These are phyloP conservation scores for Leptestheria dahalacensis DNA, from an alignment of 1,140 invertebrate genomes.

Conservation along the genomic window DNA sequence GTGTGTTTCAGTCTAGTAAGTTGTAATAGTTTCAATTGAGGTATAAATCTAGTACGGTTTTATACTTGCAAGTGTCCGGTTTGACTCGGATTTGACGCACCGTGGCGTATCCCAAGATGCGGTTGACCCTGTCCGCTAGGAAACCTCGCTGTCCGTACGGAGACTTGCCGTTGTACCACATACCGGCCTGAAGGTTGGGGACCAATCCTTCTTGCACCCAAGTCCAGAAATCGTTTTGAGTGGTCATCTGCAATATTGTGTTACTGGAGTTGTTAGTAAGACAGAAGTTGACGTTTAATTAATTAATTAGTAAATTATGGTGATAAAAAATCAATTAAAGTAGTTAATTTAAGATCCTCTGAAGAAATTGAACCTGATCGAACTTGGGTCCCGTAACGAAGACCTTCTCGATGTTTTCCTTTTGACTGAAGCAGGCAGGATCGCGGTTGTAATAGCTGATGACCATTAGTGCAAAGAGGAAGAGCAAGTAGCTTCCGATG, in stretches of 20 bases:
- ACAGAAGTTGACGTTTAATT: no score
- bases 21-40: no score
- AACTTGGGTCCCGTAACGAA: conserved; percentile 26
- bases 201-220: conserved; percentile 32
- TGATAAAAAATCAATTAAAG: no score
- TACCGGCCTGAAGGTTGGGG: conserved; percentile 29
- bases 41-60: no score
- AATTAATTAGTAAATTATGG: no score
- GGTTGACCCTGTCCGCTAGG: conserved; percentile 34
- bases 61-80: conserved; percentile 18
- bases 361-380: conserved; percentile 17
- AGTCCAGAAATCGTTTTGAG: conserved; percentile 26
- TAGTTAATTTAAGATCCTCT: no score
- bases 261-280: conserved; percentile 1
- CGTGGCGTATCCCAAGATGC: conserved; percentile 38
- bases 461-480: conserved; percentile 35
- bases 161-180: conserved; percentile 34
- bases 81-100: conserved; percentile 33
- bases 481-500: conserved; percentile 33
- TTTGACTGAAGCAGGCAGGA: conserved; percentile 28
- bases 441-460: conserved; percentile 32
- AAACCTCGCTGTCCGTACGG: conserved; percentile 33
- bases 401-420: conserved; percentile 29
- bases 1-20: no score
- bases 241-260: conserved; percentile 17